Evolutionary conservation across 1,140 invertebrate species (phyloP), one percentile per base, ranked within the genome.

Genomic region (Marisa cornuarietis): DNA sequence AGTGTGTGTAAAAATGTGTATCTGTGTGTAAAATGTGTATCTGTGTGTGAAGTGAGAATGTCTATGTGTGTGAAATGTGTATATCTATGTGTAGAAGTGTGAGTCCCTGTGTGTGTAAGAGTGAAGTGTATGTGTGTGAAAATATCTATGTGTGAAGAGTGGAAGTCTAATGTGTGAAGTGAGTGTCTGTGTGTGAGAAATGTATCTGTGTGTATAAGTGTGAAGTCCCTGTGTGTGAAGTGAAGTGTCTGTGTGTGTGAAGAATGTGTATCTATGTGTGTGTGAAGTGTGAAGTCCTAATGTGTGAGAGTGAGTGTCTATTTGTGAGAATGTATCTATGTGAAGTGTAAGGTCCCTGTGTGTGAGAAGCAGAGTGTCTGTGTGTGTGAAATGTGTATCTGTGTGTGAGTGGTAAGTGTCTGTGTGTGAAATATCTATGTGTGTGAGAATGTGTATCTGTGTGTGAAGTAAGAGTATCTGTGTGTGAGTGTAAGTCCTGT

Each of bases 251-350:
- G n/a, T n/a, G n/a, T n/a, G n/a, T n/a, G n/a, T n/a, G n/a, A n/a
- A n/a, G n/a, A n/a, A n/a, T n/a, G n/a, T n/a, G n/a, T n/a, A n/a
- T n/a, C n/a, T n/a, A n/a, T n/a, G n/a, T n/a, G n/a, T n/a, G n/a
- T n/a, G n/a, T n/a, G n/a, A n/a, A n/a, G n/a, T n/a, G n/a, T n/a
- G n/a, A n/a, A n/a, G n/a, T n/a, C 0, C 20, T 0, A 51, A 1
- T 72, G 71, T 72, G 72, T 74, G 49, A 58, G 51, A 58, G 8
- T 74, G 72, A 58, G 49, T 58, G 72, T 74, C 7, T 54, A 13
- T 74, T n/a, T 74, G 49, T 54, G 49, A 58, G 49, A 22, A 5
- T 74, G 72, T 74, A 14, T 74, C 8, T 54, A 14, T 58, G 51
- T 74, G 72, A 51, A 58, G 72, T 58, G 71, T 72, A 7, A 5